Evolutionary conservation across 2,888 invertebrate genomes (phyloP).

Genomic region (Acleris literana): DNA sequence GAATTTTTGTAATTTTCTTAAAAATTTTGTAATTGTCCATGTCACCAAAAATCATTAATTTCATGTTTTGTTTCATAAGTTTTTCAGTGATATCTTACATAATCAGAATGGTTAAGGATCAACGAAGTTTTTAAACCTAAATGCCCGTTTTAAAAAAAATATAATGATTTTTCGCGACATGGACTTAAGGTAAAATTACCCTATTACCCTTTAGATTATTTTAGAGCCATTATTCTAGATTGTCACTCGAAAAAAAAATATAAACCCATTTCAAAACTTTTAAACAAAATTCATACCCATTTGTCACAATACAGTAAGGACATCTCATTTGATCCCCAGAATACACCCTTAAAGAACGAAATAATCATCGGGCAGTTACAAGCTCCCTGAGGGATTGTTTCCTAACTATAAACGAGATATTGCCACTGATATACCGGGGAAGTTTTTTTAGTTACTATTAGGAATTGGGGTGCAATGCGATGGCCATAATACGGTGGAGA

Average conservation of each 20-base stretch:
- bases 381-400: conserved; percentile 71
- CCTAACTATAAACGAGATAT: conserved; percentile 73
- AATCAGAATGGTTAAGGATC: too few species aligned
- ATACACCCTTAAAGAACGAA: conserved; percentile 60
- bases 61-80: too few species aligned
- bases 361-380: conserved; percentile 81
- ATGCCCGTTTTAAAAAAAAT: too few species aligned
- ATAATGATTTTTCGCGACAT: too few species aligned
- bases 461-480: conserved; percentile 32
- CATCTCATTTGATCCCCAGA: conserved; percentile 41
- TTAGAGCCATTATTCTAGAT: too few species aligned
- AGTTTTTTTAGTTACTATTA: conserved; percentile 67
- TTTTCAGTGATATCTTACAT: too few species aligned
- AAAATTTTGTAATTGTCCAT: too few species aligned
- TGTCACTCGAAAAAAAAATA: not conserved
- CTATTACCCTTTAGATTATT: too few species aligned
- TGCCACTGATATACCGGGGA: conserved; percentile 56
- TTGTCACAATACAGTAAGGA: conserved; percentile 10
- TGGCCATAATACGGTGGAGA: conserved; percentile 29
- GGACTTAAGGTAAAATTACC: too few species aligned
- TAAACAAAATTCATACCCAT: not conserved
- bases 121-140: too few species aligned
- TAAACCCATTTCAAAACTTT: not conserved
- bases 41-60: too few species aligned
- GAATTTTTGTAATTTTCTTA: too few species aligned